These are phyloP conservation scores for Muscicapa comitata DNA, from an alignment of 2,797 vertebrate species.

Conservation along the genomic window DNA sequence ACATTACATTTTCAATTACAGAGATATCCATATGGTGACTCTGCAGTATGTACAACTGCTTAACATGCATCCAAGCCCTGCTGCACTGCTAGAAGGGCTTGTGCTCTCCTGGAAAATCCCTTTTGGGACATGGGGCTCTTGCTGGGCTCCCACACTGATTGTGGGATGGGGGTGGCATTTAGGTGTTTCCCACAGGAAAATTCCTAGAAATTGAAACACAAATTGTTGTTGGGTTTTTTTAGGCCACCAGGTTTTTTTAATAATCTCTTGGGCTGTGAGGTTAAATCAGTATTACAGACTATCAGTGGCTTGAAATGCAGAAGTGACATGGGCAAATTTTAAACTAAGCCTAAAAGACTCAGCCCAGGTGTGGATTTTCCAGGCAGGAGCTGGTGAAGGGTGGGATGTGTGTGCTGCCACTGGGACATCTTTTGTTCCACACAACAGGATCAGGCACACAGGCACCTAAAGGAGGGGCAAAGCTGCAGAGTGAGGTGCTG, in stretches of 20 bases:
- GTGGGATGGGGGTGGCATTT: neutral
- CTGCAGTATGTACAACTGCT: conserved; percentile 36
- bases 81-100: neutral
- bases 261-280: neutral
- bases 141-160: neutral
- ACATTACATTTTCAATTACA: conserved; percentile 63
- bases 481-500: neutral
- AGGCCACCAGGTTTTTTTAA: neutral
- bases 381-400: neutral
- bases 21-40: conserved; percentile 49
- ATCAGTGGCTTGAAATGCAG: neutral
- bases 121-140: neutral
- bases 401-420: rapidly evolving
- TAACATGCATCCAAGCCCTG: neutral
- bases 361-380: neutral
- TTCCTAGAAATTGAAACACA: neutral
- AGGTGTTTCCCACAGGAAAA: neutral
- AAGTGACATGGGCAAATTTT: neutral
- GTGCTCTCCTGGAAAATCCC: neutral
- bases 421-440: rapidly evolving
- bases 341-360: neutral
- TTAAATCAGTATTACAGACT: neutral
- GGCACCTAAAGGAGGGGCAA: neutral
- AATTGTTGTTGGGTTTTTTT: neutral
- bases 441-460: neutral